Conservation (phyloP, 2,113 vertebrate species). For the Bagarius yarrelli region DNA sequence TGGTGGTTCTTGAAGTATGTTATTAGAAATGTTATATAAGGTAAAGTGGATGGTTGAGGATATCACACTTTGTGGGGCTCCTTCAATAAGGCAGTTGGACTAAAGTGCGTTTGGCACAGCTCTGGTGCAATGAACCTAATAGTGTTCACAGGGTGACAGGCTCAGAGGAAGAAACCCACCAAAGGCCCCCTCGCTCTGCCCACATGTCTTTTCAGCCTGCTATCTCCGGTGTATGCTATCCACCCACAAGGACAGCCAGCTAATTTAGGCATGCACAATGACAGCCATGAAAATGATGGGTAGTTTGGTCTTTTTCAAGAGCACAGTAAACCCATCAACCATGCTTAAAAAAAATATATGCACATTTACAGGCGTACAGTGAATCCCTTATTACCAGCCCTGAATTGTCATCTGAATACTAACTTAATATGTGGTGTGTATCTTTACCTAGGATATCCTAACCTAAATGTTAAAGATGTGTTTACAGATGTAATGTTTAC, state of each 20-base stretch:
- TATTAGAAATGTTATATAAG: conserved; percentile 37
- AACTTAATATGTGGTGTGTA: not conserved
- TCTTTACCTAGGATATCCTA: not conserved
- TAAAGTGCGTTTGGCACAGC: conserved; percentile 35
- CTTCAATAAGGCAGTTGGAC: conserved; percentile 44
- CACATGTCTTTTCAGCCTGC: conserved; percentile 44
- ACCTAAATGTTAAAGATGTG: not conserved
- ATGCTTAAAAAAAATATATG: conserved; percentile 23
- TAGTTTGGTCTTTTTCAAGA: conserved; percentile 47
- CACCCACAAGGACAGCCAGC: conserved; percentile 46
- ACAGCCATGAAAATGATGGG: conserved; percentile 45
- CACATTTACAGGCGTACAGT: conserved; percentile 13
- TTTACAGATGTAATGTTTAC: not conserved
- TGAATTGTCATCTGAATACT: conserved; percentile 11
- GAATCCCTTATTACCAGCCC: not conserved
- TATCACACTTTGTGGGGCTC: conserved; percentile 23
- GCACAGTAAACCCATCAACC: conserved; percentile 39
- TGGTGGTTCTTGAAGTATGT: conserved; percentile 22
- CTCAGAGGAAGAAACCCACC: conserved; percentile 30
- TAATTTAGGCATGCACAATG: conserved; percentile 51
- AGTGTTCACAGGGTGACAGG: conserved; percentile 46
- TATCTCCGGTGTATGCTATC: conserved; percentile 45
- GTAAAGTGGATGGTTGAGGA: conserved; percentile 27
- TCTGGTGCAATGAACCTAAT: conserved; percentile 46
- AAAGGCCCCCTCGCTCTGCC: conserved; percentile 43